Evolutionary conservation across 2,113 vertebrate species (phyloP).

Genomic region (Ophiodon elongatus): DNA sequence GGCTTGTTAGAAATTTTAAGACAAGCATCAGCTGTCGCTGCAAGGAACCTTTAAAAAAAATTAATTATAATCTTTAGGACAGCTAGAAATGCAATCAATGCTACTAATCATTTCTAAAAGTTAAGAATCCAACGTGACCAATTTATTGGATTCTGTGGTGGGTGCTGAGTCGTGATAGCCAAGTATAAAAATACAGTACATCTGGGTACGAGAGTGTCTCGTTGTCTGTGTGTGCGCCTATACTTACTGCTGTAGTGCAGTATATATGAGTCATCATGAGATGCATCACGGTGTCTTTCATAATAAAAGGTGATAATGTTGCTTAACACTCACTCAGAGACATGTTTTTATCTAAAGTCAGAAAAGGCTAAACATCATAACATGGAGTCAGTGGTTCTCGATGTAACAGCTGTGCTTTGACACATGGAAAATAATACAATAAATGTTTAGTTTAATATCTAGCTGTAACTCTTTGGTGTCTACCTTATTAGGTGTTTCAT

Average conservation of each 20-base stretch:
- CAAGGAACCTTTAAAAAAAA: neutral
- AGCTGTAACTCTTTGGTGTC: slow-evolving; percentile 45
- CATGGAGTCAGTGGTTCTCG: slow-evolving; percentile 16
- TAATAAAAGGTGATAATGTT: slow-evolving; percentile 47
- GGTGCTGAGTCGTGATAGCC: slow-evolving; percentile 63
- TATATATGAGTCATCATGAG: slow-evolving; percentile 57
- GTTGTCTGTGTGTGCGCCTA: slow-evolving; percentile 41
- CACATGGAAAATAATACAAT: slow-evolving; percentile 30
- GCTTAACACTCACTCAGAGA: slow-evolving; percentile 20
- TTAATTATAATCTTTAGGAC: neutral
- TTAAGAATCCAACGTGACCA: slow-evolving; percentile 18
- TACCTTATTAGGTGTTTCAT: slow-evolving; percentile 44
- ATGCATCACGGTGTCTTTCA: slow-evolving; percentile 52
- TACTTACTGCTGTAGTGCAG: slow-evolving; percentile 44
- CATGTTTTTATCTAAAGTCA: slow-evolving; percentile 8
- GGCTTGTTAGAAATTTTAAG: slow-evolving; percentile 7
- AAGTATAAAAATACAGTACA: slow-evolving; percentile 59
- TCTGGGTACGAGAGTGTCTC: slow-evolving; percentile 47
- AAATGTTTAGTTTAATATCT: slow-evolving; percentile 46
- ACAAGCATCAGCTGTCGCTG: slow-evolving; percentile 7
- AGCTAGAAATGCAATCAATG: slow-evolving; percentile 15
- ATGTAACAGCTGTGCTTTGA: slow-evolving; percentile 17
- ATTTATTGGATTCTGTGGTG: slow-evolving; percentile 40
- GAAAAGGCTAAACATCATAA: neutral
- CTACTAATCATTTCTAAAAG: slow-evolving; percentile 17